Evolutionary conservation across 2,888 invertebrate genomes (phyloP), one percentile per base, ranked within the genome.

Genomic region (Molorchus minor): DNA sequence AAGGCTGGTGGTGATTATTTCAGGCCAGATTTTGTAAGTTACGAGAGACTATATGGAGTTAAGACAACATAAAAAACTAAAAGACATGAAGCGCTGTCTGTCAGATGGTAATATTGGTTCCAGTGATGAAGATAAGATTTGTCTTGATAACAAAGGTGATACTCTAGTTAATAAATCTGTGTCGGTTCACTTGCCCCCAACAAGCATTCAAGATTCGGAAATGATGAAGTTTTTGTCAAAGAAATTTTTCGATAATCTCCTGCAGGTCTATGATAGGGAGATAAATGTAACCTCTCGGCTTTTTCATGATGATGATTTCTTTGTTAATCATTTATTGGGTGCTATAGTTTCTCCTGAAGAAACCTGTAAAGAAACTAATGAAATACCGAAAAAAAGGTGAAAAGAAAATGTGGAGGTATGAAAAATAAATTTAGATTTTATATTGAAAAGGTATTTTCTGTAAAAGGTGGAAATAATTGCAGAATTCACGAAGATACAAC

Each of bases 241-340:
- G 36, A 64, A 56, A 35, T 67, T 69, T 46, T 67, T 69, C 36
- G 65, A 62, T 20, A 64, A 64, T 49, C 53, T 69, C 1, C 38
- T 67, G 36, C 33, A 49, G 10, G 58, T 66, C 5, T 70, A 71
- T 35, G 70, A 72, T 44, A 66, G 57, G 55, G 71, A 71, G 44
- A 44, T 58, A 21, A 55, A 57, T 13, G 21, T 70, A 1, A 61
- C 65, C 16, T 55, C 49, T 15, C 45, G 33, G 17, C 53, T 72
- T 2, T 66, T 58, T 20, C 53, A 65, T 33, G 58, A 71, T 29
- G 52, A 67, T 8, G 54, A 61, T 8, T 69, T 64, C 38, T 56
- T 70, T 8, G 36, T 65, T 2, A 63, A 61, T 17, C 46, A 60
- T 1, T 25, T 71, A 21, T 13, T 68, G 29, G 19, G 12, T 8